Conservation (phyloP, 2,113 vertebrate species). For the Caloenas nicobarica region DNA sequence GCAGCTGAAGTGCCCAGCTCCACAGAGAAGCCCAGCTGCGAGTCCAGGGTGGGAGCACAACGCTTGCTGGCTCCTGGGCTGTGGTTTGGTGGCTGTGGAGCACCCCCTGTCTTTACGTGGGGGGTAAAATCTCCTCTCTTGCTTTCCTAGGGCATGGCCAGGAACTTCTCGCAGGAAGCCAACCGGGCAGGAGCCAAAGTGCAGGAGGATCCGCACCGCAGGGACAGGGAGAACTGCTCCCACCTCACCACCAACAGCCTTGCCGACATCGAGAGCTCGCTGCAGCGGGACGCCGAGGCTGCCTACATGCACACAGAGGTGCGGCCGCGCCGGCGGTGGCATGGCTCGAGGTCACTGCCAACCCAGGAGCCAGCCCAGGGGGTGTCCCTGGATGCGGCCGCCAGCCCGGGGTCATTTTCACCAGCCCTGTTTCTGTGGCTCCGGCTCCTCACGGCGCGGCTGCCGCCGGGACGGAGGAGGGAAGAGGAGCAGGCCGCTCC, state of each 20-base stretch:
- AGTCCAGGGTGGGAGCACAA: background rate
- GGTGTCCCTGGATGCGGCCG: constrained; percentile 1
- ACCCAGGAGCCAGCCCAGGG: background rate
- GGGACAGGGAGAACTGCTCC: constrained; percentile 63
- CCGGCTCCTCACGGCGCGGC: too few species aligned
- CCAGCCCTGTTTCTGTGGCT: background rate
- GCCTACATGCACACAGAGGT: constrained; percentile 79
- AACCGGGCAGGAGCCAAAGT: constrained; percentile 41
- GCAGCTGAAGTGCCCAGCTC: background rate
- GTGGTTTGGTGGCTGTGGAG: fast-evolving
- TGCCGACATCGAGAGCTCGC: constrained; percentile 55
- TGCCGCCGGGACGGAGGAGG: background rate
- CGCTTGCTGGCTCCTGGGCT: background rate
- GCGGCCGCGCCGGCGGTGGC: background rate
- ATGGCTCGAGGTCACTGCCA: background rate
- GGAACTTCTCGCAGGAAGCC: constrained; percentile 71
- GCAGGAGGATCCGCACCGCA: constrained; percentile 23
- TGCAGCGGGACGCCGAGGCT: constrained; percentile 79
- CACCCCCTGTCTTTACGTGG: fast-evolving
- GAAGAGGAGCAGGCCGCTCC: background rate
- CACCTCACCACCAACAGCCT: constrained; percentile 39
- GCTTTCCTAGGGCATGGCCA: constrained; percentile 77
- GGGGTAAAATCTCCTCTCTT: background rate
- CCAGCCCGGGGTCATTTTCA: background rate
- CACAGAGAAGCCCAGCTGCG: background rate